Conservation (phyloP, 2,797 vertebrate genomes). For the Tragelaphus oryx region DNA sequence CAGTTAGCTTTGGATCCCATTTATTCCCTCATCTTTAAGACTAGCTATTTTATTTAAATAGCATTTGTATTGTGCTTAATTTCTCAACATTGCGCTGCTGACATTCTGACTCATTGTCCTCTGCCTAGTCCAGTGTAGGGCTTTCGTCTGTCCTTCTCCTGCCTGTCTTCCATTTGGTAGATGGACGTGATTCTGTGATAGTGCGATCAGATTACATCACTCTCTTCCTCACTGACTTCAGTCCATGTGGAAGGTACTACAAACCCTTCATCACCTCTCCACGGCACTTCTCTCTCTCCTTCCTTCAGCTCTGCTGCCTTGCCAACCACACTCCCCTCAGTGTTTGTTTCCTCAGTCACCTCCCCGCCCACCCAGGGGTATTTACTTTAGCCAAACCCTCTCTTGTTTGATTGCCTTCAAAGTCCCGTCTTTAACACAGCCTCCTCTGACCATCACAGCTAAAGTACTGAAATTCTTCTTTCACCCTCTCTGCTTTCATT, state of each 20-base stretch:
- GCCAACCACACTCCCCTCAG: neutral
- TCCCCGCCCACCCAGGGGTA: neutral
- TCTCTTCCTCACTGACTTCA: neutral
- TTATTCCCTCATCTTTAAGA: neutral
- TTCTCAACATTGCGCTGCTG: neutral
- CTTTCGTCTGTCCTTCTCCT: neutral
- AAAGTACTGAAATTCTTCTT: neutral
- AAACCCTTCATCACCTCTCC: neutral
- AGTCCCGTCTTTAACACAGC: neutral
- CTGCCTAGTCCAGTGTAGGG: neutral
- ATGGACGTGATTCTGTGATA: neutral
- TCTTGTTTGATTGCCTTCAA: neutral
- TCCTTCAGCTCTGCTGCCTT: neutral
- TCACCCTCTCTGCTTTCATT: neutral
- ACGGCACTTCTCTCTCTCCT: neutral
- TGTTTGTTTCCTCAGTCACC: neutral
- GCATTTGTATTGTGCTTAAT: neutral
- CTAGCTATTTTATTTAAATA: neutral
- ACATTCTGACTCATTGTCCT: neutral
- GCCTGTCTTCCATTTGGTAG: neutral
- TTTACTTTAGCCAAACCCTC: neutral
- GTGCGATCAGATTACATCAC: neutral
- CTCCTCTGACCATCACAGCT: neutral
- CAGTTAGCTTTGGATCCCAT: neutral
- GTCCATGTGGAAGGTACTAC: neutral